Conservation (phyloP, 2,888 invertebrate genomes). For the Diaphora mendica region DNA sequence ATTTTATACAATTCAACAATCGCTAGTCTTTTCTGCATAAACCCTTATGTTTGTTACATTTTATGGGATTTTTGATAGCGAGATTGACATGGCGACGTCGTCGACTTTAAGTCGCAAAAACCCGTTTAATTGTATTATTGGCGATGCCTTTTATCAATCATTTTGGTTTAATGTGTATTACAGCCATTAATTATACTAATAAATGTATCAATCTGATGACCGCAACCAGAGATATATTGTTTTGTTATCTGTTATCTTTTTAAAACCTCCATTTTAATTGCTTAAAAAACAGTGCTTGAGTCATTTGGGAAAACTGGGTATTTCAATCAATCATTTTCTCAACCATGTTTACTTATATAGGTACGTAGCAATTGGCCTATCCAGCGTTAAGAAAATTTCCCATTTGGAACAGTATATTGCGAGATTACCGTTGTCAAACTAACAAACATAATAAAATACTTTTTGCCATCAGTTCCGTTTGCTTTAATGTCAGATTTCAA, state of each 20-base stretch:
- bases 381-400: neutral
- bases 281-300: conserved; percentile 5
- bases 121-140: conserved; percentile 50
- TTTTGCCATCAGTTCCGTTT: too few species aligned
- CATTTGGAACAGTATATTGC: neutral
- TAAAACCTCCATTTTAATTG: conserved; percentile 3
- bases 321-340: too few species aligned
- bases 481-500: too few species aligned
- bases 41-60: conserved; percentile 25
- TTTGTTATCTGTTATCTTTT: neutral
- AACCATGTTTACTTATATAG: too few species aligned
- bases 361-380: neutral
- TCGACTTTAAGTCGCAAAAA: conserved; percentile 39
- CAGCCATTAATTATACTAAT: conserved; percentile 42
- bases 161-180: conserved; percentile 46
- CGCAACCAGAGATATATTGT: conserved; percentile 14
- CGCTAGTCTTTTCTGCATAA: neutral
- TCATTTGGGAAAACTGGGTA: neutral
- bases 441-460: too few species aligned
- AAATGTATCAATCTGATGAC: conserved; percentile 38
- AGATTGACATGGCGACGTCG: conserved; percentile 34
- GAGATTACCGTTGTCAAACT: neutral
- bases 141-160: conserved; percentile 52
- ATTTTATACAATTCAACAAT: neutral
- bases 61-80: conserved; percentile 35